phyloP scores from a whole-genome alignment of 35 echinoderm and acorn worm species.

The Nesometra sesokonis region DNA sequence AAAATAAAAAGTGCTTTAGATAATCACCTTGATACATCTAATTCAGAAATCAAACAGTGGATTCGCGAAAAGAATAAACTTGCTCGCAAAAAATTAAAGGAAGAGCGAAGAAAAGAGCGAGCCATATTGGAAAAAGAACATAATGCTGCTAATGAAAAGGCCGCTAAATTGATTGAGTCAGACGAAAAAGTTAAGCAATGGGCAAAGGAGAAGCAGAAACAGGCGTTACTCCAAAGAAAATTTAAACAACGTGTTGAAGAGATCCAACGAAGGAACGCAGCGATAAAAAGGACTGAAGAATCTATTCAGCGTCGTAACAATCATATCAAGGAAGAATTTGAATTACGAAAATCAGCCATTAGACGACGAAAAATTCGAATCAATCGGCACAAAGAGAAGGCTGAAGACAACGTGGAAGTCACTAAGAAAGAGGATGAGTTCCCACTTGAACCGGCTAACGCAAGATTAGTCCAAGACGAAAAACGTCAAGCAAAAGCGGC shows the following conservation, averaged over 20 bases:
- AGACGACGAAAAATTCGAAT: neutral
- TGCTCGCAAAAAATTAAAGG: neutral
- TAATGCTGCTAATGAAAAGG: neutral
- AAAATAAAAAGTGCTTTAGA: neutral
- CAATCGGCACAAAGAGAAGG: neutral
- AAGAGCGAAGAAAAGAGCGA: conserved; percentile 3
- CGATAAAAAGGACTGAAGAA: neutral
- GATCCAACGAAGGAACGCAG: neutral
- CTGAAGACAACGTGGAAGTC: neutral
- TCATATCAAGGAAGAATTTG: neutral
- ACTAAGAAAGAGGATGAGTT: neutral
- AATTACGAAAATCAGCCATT: neutral
- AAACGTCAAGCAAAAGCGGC: neutral
- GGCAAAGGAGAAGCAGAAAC: neutral
- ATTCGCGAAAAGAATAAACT: neutral
- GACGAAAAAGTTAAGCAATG: neutral
- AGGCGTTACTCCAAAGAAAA: neutral
- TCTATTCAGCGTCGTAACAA: neutral
- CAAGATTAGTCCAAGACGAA: neutral
- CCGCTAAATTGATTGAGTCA: neutral
- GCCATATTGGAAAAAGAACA: neutral
- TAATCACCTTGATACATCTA: neutral
- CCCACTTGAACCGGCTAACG: neutral
- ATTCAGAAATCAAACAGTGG: neutral
- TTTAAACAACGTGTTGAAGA: neutral